phyloP scores from a whole-genome alignment of 2,113 vertebrate species.

The Pelecanus crispus region DNA sequence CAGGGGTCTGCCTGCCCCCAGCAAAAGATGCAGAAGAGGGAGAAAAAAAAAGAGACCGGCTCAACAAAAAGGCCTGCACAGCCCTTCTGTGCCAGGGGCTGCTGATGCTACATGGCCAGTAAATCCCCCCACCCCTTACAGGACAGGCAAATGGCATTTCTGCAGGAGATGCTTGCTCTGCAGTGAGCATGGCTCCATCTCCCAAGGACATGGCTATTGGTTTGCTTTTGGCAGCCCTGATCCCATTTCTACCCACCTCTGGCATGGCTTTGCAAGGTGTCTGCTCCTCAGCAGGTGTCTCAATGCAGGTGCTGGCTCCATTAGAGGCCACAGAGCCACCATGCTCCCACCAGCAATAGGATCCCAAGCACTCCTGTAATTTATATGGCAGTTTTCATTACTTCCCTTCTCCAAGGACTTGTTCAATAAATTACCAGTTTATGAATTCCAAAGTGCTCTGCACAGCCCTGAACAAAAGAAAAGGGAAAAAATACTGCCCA shows the following conservation, averaged over 20 bases:
- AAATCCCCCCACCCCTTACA: neutral
- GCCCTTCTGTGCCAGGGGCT: neutral
- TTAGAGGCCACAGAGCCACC: accelerated
- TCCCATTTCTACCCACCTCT: neutral
- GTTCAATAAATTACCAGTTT: constrained; percentile 69
- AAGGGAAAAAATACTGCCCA: neutral
- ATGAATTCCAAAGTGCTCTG: constrained; percentile 68
- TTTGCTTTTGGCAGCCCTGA: neutral
- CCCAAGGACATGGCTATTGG: neutral
- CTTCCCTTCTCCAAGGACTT: constrained; percentile 65
- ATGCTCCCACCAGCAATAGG: neutral
- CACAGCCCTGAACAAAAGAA: neutral
- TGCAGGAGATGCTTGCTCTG: neutral
- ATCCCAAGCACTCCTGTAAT: constrained; percentile 15
- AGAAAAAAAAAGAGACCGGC: no score
- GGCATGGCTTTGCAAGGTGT: neutral
- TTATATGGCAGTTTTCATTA: constrained; percentile 62
- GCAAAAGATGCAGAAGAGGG: neutral
- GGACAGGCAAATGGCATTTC: accelerated
- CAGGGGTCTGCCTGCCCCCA: neutral
- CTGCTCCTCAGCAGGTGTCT: neutral
- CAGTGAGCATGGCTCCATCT: neutral
- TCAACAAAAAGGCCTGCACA: neutral
- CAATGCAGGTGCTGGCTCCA: accelerated
- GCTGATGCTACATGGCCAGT: neutral